A percentile compares a stretch with the other conserved stretches of the same genome.
These are phyloP conservation scores for Chironomus tentans DNA, from an alignment of 2,888 invertebrate species.

Conservation along the genomic window DNA sequence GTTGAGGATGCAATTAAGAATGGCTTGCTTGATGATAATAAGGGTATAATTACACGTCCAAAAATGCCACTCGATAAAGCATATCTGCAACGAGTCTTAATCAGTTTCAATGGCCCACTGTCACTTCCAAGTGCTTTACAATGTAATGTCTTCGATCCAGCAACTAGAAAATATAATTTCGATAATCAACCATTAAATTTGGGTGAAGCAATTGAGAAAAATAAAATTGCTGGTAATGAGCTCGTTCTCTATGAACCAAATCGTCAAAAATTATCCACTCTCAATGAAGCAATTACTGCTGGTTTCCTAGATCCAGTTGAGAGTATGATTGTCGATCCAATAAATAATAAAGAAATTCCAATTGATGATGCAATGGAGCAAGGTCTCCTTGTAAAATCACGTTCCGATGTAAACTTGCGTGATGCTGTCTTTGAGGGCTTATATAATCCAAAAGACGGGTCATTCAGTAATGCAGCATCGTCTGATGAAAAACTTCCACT, in stretches of 20 bases:
- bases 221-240: conserved; percentile 49
- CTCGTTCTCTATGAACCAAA: conserved; percentile 53
- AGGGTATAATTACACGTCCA: conserved; percentile 46
- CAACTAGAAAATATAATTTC: conserved; percentile 46
- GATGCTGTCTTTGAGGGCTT: conserved; percentile 52
- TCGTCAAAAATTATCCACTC: conserved; percentile 50
- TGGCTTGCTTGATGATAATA: conserved; percentile 46
- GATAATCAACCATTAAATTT: conserved; percentile 47
- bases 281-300: conserved; percentile 51
- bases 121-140: conserved; percentile 53
- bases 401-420: conserved; percentile 49
- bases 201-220: conserved; percentile 46
- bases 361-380: conserved; percentile 55
- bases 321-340: conserved; percentile 51
- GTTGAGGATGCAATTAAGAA: conserved; percentile 46
- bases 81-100: conserved; percentile 49
- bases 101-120: conserved; percentile 50
- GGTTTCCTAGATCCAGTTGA: conserved; percentile 50
- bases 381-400: conserved; percentile 50
- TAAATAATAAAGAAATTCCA: conserved; percentile 49
- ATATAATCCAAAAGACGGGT: conserved; percentile 47
- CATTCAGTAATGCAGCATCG: conserved; percentile 38
- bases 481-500: conserved; percentile 18
- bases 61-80: conserved; percentile 50
- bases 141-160: conserved; percentile 48